Percentiles rank a stretch among this genome's conserved stretches.
These are phyloP conservation scores for Solea senegalensis DNA, from an alignment of 2,113 vertebrate species.

Conservation along the genomic window DNA sequence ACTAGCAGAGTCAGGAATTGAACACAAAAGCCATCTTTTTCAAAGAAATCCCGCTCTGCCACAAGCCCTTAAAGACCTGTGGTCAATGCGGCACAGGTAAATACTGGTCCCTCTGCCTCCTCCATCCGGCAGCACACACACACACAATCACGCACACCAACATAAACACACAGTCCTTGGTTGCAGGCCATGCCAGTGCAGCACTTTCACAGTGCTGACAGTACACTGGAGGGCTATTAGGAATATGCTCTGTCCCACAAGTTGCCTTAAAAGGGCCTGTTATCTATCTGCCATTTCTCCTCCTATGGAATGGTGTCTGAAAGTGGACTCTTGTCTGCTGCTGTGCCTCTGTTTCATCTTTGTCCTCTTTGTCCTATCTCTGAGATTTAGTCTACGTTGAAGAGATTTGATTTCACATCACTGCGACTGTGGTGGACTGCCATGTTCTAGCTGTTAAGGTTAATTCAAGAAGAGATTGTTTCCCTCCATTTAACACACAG, in stretches of 20 bases:
- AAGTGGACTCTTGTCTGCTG: constrained; percentile 14
- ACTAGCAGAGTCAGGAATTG: too few species aligned
- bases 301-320: constrained; percentile 19
- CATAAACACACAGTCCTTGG: background rate
- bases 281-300: constrained; percentile 23
- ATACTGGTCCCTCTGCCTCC: background rate
- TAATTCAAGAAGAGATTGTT: constrained; percentile 11
- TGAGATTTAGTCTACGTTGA: background rate
- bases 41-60: too few species aligned
- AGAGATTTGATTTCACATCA: background rate
- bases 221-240: constrained; percentile 44
- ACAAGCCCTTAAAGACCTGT: too few species aligned
- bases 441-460: constrained; percentile 3
- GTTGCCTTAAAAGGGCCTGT: constrained; percentile 55
- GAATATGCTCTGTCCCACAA: constrained; percentile 27
- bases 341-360: constrained; percentile 3
- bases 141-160: background rate
- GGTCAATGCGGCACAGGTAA: constrained; percentile 18
- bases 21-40: background rate
- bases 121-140: background rate
- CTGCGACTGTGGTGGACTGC: background rate
- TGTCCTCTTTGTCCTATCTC: background rate
- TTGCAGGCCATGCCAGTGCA: constrained; percentile 10
- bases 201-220: constrained; percentile 34
- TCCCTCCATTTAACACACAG: background rate